Base-by-base conservation (phyloP, 2,113 vertebrate genomes). In the Heliornis fulica region DNA sequence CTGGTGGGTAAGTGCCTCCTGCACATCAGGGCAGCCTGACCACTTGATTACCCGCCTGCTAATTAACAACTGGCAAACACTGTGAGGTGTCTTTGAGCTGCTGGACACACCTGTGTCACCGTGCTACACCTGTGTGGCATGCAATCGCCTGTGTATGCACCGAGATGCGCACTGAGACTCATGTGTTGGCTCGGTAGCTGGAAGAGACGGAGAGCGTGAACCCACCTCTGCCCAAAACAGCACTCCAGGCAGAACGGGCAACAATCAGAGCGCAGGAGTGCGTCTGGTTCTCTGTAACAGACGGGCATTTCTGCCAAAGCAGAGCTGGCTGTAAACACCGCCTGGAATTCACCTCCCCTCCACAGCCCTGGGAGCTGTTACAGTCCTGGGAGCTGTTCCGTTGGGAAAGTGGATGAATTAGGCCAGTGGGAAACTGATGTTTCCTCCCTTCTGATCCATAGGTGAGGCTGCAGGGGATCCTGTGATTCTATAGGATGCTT, bases 131-230 rank as follows among this genome's bases (percentile, higher is more conserved):
- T 11, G 46, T 22, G 46, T 46, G 46, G 46, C 46, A 46, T 21
- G 21, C 11, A 21, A 19, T 46, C 20, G 46, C 46, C 46, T 10
- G 14, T 1, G 28, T 41, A 5, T 28, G 3, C 13, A 12, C 25
- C 0, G 20, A 31, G n/a, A 56, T 41, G 50, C 15, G 66, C 57
- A 11, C 16, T n/a, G n/a, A n/a, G n/a, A n/a, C n/a, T n/a, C n/a
- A n/a, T n/a, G n/a, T n/a, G 0, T 5, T 1, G 29, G 57, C 20
- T 40, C 48, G 4, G 23, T 6, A 22, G 60, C 1, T 15, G 40
- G 40, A 38, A 18, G 5, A 38, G 36, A 22, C 9, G 59, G 31
- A 25, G 2, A 36, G 48, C 41, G n/a, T n/a, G n/a, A 64, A 23
- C 2, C 34, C 72, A 36, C 53, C 60, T 38, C 51, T 40, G 12